Evolutionary conservation across 2,797 vertebrate species (phyloP).

Genomic region (Bradypus variegatus): DNA sequence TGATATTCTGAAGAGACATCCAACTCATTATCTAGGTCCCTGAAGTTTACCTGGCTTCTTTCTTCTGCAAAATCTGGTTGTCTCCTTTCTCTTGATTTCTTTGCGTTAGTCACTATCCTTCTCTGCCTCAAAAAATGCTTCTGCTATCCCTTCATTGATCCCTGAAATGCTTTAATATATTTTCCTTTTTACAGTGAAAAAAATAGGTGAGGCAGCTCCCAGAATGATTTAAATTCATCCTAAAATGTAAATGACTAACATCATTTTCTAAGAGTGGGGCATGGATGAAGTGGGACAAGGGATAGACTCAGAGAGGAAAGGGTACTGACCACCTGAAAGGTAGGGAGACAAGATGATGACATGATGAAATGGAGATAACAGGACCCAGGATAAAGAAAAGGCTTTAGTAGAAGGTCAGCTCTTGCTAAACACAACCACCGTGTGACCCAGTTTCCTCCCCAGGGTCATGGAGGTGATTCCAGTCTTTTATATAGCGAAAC

Average conservation of each 20-base stretch:
- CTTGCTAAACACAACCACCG: background rate
- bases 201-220: background rate
- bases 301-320: background rate
- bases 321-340: background rate
- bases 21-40: background rate
- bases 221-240: constrained; percentile 5
- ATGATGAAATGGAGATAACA: background rate
- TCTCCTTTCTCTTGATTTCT: constrained; percentile 19
- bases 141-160: background rate
- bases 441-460: background rate
- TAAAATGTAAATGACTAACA: background rate
- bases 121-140: background rate
- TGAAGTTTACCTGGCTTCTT: background rate
- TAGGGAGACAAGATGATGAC: background rate
- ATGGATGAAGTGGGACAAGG: background rate
- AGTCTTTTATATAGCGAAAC: background rate
- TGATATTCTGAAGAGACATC: background rate
- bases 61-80: background rate
- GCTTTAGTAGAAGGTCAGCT: background rate
- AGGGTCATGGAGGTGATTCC: background rate
- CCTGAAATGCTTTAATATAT: constrained; percentile 10
- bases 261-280: background rate
- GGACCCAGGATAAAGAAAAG: background rate
- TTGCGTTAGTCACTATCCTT: background rate
- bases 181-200: constrained; percentile 22